Evolutionary conservation across 2,888 invertebrate species (phyloP).

Genomic region (Scaptomyza reducta): DNA sequence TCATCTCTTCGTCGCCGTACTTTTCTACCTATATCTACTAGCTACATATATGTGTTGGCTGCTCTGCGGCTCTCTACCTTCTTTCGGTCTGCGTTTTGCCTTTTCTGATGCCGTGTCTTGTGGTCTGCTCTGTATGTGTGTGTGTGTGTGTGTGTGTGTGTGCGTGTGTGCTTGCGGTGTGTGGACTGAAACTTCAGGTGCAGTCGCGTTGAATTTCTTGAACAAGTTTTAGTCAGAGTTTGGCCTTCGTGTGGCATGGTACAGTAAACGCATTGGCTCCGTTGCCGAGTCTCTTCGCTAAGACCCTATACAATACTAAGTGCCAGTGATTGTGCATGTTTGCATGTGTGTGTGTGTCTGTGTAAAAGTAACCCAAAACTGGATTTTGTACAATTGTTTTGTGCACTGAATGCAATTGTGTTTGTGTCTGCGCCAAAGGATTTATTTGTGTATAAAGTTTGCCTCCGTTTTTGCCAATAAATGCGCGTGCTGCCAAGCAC

Average conservation of each 20-base stretch:
- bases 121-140: slow-evolving; percentile 53
- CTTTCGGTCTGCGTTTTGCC: slow-evolving; percentile 55
- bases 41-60: slow-evolving; percentile 47
- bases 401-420: slow-evolving; percentile 37
- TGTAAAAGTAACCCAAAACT: slow-evolving; percentile 49
- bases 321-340: slow-evolving; percentile 28
- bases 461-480: slow-evolving; percentile 28
- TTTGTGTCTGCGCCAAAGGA: slow-evolving; percentile 48
- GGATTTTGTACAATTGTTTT: slow-evolving; percentile 71
- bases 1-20: slow-evolving; percentile 59
- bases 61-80: slow-evolving; percentile 59
- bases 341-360: slow-evolving; percentile 8
- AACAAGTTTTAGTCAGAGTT: slow-evolving; percentile 84
- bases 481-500: slow-evolving; percentile 38
- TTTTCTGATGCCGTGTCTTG: slow-evolving; percentile 70
- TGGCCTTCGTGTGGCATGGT: slow-evolving; percentile 84
- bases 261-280: slow-evolving; percentile 77
- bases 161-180: slow-evolving; percentile 39
- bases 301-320: slow-evolving; percentile 42
- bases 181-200: slow-evolving; percentile 71
- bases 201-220: slow-evolving; percentile 76
- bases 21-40: slow-evolving; percentile 63
- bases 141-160: slow-evolving; percentile 12
- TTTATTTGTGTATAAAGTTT: slow-evolving; percentile 47
- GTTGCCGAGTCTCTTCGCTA: slow-evolving; percentile 40